Conservation (phyloP, 1,140 invertebrate species). For the Delia radicum region DNA sequence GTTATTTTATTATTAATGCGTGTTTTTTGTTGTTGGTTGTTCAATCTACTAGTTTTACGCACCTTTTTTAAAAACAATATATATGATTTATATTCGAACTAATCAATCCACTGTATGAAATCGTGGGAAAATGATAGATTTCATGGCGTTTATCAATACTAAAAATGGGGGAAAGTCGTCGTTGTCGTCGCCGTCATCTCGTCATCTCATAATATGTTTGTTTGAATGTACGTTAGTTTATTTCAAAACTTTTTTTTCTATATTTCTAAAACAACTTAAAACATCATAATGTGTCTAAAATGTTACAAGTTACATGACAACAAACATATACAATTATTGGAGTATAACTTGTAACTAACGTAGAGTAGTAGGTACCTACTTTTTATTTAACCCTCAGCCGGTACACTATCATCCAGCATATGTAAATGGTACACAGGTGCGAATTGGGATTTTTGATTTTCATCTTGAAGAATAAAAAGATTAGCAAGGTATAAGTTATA, state of each 20-base stretch:
- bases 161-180: constrained; percentile 17
- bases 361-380: background rate
- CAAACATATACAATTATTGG: constrained; percentile 22
- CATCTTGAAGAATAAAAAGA: too few relatives aligned
- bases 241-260: background rate
- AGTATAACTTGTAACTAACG: constrained; percentile 13
- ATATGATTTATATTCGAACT: constrained; percentile 22
- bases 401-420: too few relatives aligned
- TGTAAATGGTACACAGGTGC: too few relatives aligned
- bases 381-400: too few relatives aligned
- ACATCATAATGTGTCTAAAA: constrained; percentile 23
- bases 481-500: too few relatives aligned
- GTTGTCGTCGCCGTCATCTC: background rate
- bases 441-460: too few relatives aligned
- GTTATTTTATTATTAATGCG: constrained; percentile 1
- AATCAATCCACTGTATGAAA: constrained; percentile 14
- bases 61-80: background rate
- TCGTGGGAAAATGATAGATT: constrained; percentile 23
- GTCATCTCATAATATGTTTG: background rate
- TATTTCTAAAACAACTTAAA: background rate
- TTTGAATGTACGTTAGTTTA: background rate
- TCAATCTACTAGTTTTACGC: constrained; percentile 15
- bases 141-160: constrained; percentile 19
- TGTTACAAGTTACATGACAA: constrained; percentile 24
- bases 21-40: background rate